Conservation (phyloP, 2,888 invertebrate genomes). For the Dolomedes plantarius region DNA sequence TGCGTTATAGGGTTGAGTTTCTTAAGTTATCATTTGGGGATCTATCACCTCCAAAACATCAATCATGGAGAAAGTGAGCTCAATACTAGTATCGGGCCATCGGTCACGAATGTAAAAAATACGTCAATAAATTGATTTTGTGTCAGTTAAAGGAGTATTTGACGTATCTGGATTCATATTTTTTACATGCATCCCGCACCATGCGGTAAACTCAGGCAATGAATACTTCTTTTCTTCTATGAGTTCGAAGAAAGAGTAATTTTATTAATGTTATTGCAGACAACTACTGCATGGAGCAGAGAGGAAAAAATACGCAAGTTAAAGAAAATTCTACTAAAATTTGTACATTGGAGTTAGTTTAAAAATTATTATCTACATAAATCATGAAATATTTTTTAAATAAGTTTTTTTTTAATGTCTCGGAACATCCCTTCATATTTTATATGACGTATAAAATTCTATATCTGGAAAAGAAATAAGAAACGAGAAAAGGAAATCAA, state of each 20-base stretch:
- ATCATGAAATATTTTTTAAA: too few species aligned
- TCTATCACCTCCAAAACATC: conserved; percentile 39
- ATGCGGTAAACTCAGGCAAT: conserved; percentile 12
- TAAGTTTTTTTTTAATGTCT: too few species aligned
- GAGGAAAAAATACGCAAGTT: not conserved
- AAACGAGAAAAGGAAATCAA: too few species aligned
- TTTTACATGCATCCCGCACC: conserved; percentile 6
- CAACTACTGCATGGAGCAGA: not conserved
- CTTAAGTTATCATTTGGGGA: conserved; percentile 22
- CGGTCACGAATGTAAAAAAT: conserved; percentile 53
- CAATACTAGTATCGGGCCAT: conserved; percentile 54
- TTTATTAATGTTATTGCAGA: not conserved
- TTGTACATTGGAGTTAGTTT: too few species aligned
- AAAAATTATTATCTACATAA: too few species aligned
- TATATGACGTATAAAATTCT: too few species aligned
- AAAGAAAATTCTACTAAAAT: too few species aligned
- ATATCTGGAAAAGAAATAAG: too few species aligned
- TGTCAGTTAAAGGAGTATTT: conserved; percentile 53
- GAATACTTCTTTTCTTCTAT: not conserved
- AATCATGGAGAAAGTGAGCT: conserved; percentile 29
- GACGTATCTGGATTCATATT: conserved; percentile 40
- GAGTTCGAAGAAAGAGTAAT: not conserved
- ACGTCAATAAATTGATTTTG: conserved; percentile 65
- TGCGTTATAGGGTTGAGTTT: not conserved
- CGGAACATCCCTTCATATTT: too few species aligned